Conservation (phyloP, 2,797 vertebrate species). For the Miopithecus talapoin region DNA sequence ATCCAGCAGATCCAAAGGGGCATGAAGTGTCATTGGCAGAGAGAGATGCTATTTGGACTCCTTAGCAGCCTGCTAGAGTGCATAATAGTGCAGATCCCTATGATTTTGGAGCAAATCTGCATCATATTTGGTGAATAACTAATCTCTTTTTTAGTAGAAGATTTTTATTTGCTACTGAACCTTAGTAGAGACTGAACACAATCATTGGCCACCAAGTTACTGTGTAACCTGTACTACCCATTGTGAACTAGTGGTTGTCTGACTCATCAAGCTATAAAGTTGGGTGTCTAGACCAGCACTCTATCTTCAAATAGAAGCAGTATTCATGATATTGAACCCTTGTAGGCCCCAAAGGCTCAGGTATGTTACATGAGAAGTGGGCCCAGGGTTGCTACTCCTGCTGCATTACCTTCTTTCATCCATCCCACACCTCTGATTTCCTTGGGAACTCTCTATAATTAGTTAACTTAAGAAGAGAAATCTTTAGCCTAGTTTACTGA, state of each 20-base stretch:
- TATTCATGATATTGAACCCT: not conserved
- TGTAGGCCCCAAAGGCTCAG: not conserved
- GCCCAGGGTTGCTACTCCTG: not conserved
- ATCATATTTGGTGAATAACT: not conserved
- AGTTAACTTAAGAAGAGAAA: not conserved
- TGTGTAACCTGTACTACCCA: not conserved
- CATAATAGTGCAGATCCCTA: not conserved
- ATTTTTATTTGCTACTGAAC: not conserved
- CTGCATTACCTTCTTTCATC: not conserved
- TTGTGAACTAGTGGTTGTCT: not conserved
- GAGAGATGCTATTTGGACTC: not conserved
- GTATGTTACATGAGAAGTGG: not conserved
- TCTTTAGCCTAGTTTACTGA: not conserved
- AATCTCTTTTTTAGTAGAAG: not conserved
- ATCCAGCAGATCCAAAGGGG: no score
- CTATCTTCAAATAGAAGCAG: not conserved
- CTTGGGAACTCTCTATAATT: not conserved
- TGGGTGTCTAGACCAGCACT: not conserved
- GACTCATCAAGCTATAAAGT: not conserved
- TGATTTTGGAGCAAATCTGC: not conserved
- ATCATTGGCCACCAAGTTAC: not conserved
- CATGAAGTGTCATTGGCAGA: not conserved
- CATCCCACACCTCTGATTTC: not conserved
- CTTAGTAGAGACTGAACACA: not conserved
- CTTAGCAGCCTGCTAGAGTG: no score